phyloP scores from a whole-genome alignment of 37 sponge, comb jelly and placozoan species.

The Diacarnus erythraeanus region DNA sequence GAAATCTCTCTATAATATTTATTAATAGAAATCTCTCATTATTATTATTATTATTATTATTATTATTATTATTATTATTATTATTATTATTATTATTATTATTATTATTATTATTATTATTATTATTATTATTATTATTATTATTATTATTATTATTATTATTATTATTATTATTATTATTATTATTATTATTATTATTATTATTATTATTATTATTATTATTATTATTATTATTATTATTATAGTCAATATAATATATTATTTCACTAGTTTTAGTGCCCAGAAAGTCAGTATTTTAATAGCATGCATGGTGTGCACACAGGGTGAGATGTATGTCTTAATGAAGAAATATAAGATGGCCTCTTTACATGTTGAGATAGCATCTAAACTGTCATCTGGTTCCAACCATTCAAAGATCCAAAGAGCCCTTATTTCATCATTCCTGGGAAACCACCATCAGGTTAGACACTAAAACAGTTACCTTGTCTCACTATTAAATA shows the following conservation, averaged over 20 bases:
- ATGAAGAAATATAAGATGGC: constrained; percentile 70
- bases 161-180: not conserved
- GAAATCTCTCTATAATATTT: no score
- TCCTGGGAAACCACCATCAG: constrained; percentile 82
- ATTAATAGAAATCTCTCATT: no score
- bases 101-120: not conserved
- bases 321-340: constrained; percentile 79
- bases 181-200: not conserved
- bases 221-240: not conserved
- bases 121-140: not conserved
- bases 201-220: not conserved
- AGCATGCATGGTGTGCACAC: no score
- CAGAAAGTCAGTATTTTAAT: no score
- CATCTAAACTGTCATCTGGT: constrained; percentile 22
- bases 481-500: no score
- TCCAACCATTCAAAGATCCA: constrained; percentile 43
- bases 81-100: not conserved
- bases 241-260: not conserved
- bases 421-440: constrained; percentile 75
- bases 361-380: constrained; percentile 57
- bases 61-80: not conserved
- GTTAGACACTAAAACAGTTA: no score
- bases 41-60: not conserved
- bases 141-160: not conserved
- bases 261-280: no score